Evolutionary conservation across 1,140 invertebrate genomes (phyloP).

Genomic region (Bilobella aurantiaca): DNA sequence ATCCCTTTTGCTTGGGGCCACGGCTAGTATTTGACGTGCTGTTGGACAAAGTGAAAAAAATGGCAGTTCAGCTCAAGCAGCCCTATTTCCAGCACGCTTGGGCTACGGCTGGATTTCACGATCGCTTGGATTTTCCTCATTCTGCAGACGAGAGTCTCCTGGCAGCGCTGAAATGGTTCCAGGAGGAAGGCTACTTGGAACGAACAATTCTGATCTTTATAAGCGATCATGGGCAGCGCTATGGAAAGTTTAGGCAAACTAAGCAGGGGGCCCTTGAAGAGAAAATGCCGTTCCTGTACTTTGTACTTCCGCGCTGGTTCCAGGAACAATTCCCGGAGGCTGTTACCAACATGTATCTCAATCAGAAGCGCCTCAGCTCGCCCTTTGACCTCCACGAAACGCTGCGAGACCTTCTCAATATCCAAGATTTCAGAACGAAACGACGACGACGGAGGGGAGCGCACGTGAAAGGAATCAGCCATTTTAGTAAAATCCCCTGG

Average conservation of each 20-base stretch:
- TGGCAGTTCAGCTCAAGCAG: not conserved
- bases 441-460: not conserved
- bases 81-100: conserved; percentile 33
- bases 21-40: conserved; percentile 43
- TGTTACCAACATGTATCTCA: conserved; percentile 20
- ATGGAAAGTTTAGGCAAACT: conserved; percentile 55
- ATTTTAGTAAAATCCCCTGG: conserved; percentile 18
- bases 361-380: conserved; percentile 38
- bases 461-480: not conserved
- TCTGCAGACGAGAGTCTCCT: conserved; percentile 35
- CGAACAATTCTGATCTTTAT: conserved; percentile 60
- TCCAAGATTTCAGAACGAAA: not conserved
- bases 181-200: conserved; percentile 35
- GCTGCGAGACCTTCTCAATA: conserved; percentile 23
- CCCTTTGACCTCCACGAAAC: conserved; percentile 34
- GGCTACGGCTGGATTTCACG: conserved; percentile 35
- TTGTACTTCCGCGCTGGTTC: conserved; percentile 45
- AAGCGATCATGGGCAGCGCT: conserved; percentile 86
- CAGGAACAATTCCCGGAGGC: conserved; percentile 25
- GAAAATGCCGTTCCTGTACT: conserved; percentile 47
- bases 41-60: conserved; percentile 6
- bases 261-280: conserved; percentile 47
- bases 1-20: conserved; percentile 49
- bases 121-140: conserved; percentile 31
- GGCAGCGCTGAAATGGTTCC: conserved; percentile 15